Evolutionary conservation across 2,888 invertebrate species (phyloP).

Genomic region (Pharmacophagus antenor): DNA sequence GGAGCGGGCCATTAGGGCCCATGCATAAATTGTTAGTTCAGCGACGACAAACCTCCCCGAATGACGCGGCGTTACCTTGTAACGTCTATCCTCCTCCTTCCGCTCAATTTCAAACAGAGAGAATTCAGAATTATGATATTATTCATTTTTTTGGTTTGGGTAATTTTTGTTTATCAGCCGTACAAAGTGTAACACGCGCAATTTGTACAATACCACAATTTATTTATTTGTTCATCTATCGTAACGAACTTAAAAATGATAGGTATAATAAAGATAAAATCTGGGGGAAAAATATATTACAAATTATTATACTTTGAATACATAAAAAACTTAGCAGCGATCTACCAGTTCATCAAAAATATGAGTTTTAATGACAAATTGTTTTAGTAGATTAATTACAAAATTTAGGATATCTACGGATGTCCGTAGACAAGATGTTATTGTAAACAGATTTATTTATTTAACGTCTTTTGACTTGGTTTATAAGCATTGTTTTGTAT

Average conservation of each 20-base stretch:
- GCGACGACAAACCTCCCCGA: constrained; percentile 51
- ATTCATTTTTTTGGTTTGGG: too few relatives aligned
- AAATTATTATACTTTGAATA: too few relatives aligned
- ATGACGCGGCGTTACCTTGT: constrained; percentile 44
- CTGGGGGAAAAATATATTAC: too few relatives aligned
- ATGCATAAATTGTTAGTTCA: constrained; percentile 79
- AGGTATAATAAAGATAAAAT: too few relatives aligned
- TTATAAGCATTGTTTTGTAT: neutral
- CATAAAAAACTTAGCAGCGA: too few relatives aligned
- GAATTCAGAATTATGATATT: constrained; percentile 24
- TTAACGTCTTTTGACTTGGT: neutral
- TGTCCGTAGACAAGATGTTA: neutral
- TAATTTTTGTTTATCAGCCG: too few relatives aligned
- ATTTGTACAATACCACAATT: too few relatives aligned
- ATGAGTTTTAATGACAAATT: neutral
- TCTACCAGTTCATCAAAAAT: too few relatives aligned
- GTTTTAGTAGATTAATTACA: neutral
- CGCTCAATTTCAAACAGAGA: constrained; percentile 21
- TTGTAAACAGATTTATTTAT: neutral
- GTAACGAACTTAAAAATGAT: too few relatives aligned
- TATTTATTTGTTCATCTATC: too few relatives aligned
- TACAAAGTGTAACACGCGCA: too few relatives aligned
- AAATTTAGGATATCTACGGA: neutral
- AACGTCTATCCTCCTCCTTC: constrained; percentile 43
- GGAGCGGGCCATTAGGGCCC: constrained; percentile 71